Evolutionary conservation across 2,113 vertebrate genomes (phyloP), one percentile per base, ranked within the genome.

Genomic region (Gopherus evgoodei): DNA sequence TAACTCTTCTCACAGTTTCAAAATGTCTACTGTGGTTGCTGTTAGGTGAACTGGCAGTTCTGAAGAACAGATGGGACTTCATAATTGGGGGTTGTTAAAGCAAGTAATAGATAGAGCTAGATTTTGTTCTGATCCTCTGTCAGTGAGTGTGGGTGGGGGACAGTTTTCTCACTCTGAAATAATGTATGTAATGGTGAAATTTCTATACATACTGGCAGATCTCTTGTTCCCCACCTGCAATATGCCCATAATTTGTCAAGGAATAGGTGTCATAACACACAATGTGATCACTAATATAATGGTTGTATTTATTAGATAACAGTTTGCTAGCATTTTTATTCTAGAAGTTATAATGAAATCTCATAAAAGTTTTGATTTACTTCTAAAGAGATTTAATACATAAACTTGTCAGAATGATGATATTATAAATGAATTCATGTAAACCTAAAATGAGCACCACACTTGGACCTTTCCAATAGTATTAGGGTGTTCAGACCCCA

Each of bases 31-130:
- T 81, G 16, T 50, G 79, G 89, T 91, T 94, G 91, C n/a, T 91
- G 57, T 44, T 78, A 94, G 44, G 91, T 92, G 31, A 96, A 95
- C 85, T n/a, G 79, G 44, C 57, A 95, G 81, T 88, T 89, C 72
- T 91, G 65, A 94, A 93, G 57, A 97, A 96, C 91, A 96, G 92
- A 94, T 97, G 95, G 92, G 85, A 88, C 38, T 91, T 81, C 62
- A 94, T 92, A 95, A 93, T 83, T 0, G 2, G 44, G 44, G 19
- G 29, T 92, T 1, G 3, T n/a, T 93, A 93, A 93, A 91, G 31
- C 65, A 91, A 81, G 38, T 54, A 75, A 94, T 69, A 91, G 90
- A 93, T 90, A 90, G 83, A 31, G 38, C 72, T 88, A 92, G 56
- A 78, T 94, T 38, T 96, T 2, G 0, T 94, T 94, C 82, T 93